Percentiles rank a stretch among this genome's conserved stretches.
Evolutionary conservation across 2,888 invertebrate genomes (phyloP).

Genomic region (Sympetrum striolatum): DNA sequence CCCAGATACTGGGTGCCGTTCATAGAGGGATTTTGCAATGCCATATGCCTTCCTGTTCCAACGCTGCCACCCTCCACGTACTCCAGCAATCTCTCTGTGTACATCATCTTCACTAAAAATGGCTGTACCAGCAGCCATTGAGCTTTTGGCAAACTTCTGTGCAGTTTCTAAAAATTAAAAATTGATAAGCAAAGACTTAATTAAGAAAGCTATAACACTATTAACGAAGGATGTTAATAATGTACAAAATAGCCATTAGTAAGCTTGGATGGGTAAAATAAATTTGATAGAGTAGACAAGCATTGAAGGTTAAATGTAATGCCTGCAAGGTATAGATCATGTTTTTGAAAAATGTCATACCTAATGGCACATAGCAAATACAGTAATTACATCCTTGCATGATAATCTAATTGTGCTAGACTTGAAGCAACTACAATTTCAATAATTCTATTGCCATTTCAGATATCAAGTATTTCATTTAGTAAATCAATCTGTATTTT

Average conservation of each 20-base stretch:
- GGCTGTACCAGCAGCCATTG: neutral
- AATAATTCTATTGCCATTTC: too few relatives aligned
- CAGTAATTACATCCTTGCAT: too few relatives aligned
- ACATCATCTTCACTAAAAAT: neutral
- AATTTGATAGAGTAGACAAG: too few relatives aligned
- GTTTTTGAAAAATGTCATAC: too few relatives aligned
- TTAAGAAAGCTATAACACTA: neutral
- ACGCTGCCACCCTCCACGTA: slow-evolving; percentile 64
- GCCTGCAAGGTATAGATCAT: too few relatives aligned
- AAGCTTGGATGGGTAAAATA: neutral
- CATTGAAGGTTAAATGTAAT: too few relatives aligned
- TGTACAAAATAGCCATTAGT: neutral
- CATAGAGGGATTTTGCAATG: slow-evolving; percentile 80
- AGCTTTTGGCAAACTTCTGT: neutral
- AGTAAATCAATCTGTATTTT: too few relatives aligned
- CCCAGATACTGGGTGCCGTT: slow-evolving; percentile 79
- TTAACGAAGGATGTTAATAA: neutral
- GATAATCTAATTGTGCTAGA: too few relatives aligned
- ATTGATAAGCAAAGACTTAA: neutral
- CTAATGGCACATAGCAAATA: too few relatives aligned
- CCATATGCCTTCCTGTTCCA: slow-evolving; percentile 70
- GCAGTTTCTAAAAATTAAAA: neutral
- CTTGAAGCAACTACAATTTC: too few relatives aligned
- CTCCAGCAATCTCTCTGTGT: slow-evolving; percentile 59
- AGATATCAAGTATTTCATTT: too few relatives aligned